These are phyloP conservation scores for Carettochelys insculpta DNA, from an alignment of 2,113 vertebrate genomes.

Conservation along the genomic window DNA sequence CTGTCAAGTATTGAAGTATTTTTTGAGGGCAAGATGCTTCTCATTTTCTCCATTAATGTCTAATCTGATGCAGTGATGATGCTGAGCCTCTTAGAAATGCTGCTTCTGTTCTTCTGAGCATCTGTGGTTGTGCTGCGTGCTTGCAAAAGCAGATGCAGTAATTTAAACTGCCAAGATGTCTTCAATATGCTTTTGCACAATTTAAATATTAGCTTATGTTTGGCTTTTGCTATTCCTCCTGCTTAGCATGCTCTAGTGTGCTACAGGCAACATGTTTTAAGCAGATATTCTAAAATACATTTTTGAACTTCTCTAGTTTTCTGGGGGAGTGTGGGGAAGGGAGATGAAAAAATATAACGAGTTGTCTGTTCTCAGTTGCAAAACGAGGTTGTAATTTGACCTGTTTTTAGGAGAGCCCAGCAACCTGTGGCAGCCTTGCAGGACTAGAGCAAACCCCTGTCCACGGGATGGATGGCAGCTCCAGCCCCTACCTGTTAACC, in stretches of 20 bases:
- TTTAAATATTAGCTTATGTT: not conserved
- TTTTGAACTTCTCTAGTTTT: not conserved
- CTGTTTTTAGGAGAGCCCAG: not conserved
- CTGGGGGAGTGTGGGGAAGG: not conserved
- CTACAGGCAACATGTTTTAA: not conserved
- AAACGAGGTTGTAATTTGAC: not conserved
- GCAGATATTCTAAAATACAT: not conserved
- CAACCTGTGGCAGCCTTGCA: too few species aligned
- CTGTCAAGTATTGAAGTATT: not conserved
- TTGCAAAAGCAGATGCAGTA: not conserved
- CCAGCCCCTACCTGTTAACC: too few species aligned
- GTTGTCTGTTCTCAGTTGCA: not conserved
- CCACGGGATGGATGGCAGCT: too few species aligned
- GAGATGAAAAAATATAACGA: not conserved
- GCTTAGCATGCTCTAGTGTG: not conserved
- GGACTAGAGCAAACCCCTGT: too few species aligned
- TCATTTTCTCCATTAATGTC: not conserved
- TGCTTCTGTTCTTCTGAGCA: not conserved
- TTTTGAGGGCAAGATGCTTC: not conserved
- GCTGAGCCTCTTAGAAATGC: not conserved
- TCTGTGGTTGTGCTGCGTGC: not conserved
- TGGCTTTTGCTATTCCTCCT: not conserved
- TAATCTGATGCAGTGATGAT: not conserved
- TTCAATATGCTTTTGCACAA: not conserved
- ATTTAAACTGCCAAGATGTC: not conserved